Evolutionary conservation across 2,797 vertebrate species (phyloP), one percentile per base, ranked within the genome.

Genomic region (Lophotriccus pileatus): DNA sequence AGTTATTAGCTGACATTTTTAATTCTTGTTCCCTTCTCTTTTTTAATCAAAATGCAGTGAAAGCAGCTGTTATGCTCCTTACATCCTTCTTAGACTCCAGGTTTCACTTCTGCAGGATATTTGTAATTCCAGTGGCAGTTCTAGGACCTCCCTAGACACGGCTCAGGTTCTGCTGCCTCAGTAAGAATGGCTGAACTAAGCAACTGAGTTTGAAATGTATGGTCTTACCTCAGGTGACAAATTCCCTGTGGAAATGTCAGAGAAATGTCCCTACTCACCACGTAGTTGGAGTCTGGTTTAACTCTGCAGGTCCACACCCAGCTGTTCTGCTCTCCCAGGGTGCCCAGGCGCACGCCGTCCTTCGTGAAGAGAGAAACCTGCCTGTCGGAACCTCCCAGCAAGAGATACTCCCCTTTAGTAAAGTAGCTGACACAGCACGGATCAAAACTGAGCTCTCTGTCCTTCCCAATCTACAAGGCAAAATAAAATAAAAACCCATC

Each of bases 401-500:
- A 96, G 46, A 99, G 98, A 85, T 99, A 99, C 94, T 99, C 99
- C 76, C 99, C 99, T 97, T 99, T 99, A 17, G 98, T 99, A 93
- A 99, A 99, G 97, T 99, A 99, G 97, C 98, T 99, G 94, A 99
- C 94, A 46, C 99, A 99, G 97, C 99, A 99, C 1, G 99, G 99
- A 97, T 99, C 99, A 96, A 99, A 99, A 96, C 96, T 98, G 85
- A 99, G 98, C 37, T 93, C 87, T 88, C 98, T 98, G 97, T 99
- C 99, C 97, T 99, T 99, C 88, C 99, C 99, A 90, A 99, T 98
- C 99, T 99, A 69, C 39, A 87, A 80, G n/a, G 50, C 16, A 28
- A 90, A 93, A 94, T 14, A 84, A 53, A n/a, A 17, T 6, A 32
- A 36, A 44, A 41, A 15, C 2, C 20, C 8, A 24, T 6, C 5